A percentile compares a stretch with the other conserved stretches of the same genome.
phyloP scores from a whole-genome alignment of 30 jellyfish, hydroid and myxozoan species.

The Aurelia sp. region DNA sequence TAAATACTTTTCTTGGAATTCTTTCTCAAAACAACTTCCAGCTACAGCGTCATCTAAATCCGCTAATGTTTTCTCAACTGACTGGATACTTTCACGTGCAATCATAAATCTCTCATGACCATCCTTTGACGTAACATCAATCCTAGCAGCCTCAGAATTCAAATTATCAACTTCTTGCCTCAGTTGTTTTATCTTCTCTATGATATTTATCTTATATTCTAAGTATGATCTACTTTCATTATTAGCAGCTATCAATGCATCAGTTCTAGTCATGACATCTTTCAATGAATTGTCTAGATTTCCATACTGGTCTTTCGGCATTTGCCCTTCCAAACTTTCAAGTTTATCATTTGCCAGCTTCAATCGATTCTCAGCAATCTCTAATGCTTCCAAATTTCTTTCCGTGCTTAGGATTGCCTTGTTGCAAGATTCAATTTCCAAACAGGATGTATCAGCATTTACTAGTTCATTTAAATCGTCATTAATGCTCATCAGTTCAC shows the following conservation, averaged over 20 bases:
- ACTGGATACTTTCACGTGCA: neutral
- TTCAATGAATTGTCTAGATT: neutral
- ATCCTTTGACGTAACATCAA: constrained; percentile 15
- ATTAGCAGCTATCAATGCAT: neutral
- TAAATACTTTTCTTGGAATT: neutral
- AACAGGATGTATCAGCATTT: neutral
- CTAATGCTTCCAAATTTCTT: neutral
- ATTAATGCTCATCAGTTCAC: neutral
- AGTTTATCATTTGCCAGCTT: neutral
- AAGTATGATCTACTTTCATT: neutral
- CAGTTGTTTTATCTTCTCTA: neutral
- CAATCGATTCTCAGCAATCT: neutral
- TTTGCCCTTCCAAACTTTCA: neutral
- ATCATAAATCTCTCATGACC: neutral
- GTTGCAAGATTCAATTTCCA: neutral
- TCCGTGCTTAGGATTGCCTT: neutral
- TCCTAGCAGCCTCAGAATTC: neutral
- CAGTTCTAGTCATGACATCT: neutral
- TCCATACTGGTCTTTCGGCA: neutral
- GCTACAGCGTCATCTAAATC: neutral
- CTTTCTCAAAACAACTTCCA: neutral
- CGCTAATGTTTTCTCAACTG: neutral
- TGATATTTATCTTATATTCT: neutral
- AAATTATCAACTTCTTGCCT: neutral
- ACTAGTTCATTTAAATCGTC: neutral